Evolutionary conservation across 2,888 invertebrate genomes (phyloP).

Genomic region (Clitarchus hookeri): DNA sequence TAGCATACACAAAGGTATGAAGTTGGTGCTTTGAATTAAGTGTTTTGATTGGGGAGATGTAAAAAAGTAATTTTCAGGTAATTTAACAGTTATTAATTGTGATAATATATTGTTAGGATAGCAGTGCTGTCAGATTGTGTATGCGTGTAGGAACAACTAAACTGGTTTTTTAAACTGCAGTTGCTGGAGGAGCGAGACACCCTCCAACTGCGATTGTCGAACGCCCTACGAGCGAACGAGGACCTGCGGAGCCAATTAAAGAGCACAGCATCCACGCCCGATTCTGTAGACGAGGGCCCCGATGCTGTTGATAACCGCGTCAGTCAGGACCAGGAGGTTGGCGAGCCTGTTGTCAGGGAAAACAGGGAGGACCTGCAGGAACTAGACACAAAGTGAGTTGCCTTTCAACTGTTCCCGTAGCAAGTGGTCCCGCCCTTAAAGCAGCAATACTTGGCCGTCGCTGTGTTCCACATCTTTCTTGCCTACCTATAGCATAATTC

Average conservation of each 20-base stretch:
- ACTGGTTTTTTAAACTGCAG: conserved; percentile 47
- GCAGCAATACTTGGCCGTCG: too few relatives aligned
- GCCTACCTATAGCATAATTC: too few relatives aligned
- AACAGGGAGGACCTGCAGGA: conserved; percentile 24
- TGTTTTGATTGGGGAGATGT: too few relatives aligned
- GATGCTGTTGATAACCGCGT: background rate
- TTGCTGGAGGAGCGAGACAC: conserved; percentile 85
- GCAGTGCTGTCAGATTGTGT: too few relatives aligned
- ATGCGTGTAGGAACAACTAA: too few relatives aligned
- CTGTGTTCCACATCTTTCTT: too few relatives aligned
- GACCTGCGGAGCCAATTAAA: conserved; percentile 52
- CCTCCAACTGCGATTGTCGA: conserved; percentile 79
- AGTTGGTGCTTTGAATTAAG: too few relatives aligned
- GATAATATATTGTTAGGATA: too few relatives aligned
- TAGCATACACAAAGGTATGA: too few relatives aligned
- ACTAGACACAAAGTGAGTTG: conserved; percentile 38
- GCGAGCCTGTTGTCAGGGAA: background rate
- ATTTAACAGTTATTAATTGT: too few relatives aligned
- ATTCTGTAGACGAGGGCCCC: conserved; percentile 21
- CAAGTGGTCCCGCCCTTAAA: too few relatives aligned
- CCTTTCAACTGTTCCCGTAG: background rate
- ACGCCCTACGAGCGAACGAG: conserved; percentile 76
- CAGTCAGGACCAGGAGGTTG: background rate
- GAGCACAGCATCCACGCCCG: conserved; percentile 18
- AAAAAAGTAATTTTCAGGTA: too few relatives aligned